phyloP scores from a whole-genome alignment of 2,797 vertebrate species.

The Gallinago nigripennis region DNA sequence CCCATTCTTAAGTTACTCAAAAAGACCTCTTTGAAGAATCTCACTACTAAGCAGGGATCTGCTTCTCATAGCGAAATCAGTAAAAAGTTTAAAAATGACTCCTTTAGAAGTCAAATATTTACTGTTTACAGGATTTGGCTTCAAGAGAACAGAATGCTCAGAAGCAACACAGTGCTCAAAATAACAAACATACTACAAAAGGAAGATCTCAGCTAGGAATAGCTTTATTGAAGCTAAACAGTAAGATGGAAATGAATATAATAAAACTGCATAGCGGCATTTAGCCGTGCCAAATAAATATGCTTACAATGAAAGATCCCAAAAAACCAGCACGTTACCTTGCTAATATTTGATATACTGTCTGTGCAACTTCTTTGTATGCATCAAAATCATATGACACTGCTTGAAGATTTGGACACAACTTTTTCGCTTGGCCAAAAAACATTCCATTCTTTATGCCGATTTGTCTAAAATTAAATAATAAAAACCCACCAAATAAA shows the following conservation, averaged over 20 bases:
- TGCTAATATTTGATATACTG: conserved; percentile 92
- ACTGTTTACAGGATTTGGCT: background rate
- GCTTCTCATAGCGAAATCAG: background rate
- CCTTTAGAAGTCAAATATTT: background rate
- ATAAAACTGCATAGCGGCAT: accelerated
- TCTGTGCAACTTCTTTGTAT: conserved; percentile 92
- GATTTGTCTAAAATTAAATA: conserved; percentile 81
- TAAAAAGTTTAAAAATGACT: background rate
- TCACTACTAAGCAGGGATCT: background rate
- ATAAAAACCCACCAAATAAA: background rate
- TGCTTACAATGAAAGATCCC: background rate
- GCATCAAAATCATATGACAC: conserved; percentile 94
- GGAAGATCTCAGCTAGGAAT: background rate
- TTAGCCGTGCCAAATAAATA: background rate
- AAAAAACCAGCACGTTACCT: conserved; percentile 77
- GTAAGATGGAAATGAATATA: background rate
- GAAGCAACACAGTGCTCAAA: background rate
- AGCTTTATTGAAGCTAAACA: background rate
- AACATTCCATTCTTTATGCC: conserved; percentile 98
- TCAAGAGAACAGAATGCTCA: background rate
- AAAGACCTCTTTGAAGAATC: background rate
- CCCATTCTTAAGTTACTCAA: background rate
- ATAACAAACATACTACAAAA: background rate
- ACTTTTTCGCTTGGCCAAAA: conserved; percentile 93
- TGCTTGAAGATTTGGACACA: conserved; percentile 91